Conservation (phyloP, 2,113 vertebrate genomes). For the Neogale vison region DNA sequence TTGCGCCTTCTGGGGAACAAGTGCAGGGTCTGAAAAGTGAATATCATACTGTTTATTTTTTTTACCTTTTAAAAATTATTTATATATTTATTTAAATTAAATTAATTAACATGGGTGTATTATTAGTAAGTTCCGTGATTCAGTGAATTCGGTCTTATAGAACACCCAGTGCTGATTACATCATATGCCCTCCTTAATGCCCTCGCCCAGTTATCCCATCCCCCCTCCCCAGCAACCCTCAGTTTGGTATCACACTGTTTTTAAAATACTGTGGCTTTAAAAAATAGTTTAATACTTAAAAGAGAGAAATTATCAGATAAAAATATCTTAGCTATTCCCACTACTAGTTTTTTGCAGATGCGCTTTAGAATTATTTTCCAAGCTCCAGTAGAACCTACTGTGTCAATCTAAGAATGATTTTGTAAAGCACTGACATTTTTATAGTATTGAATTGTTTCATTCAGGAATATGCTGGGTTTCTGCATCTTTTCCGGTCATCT, state of each 20-base stretch:
- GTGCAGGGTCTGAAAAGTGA: background rate
- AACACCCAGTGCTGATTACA: too few relatives aligned
- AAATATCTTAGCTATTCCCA: constrained; percentile 17
- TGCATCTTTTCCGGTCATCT: background rate
- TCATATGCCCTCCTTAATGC: too few relatives aligned
- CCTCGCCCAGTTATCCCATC: too few relatives aligned
- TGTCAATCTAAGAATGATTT: background rate
- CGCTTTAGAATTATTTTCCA: constrained; percentile 7
- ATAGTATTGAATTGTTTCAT: background rate
- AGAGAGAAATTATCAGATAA: background rate
- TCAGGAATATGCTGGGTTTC: constrained; percentile 17
- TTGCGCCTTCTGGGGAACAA: background rate
- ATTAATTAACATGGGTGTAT: too few relatives aligned
- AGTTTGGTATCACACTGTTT: background rate
- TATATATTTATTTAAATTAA: too few relatives aligned
- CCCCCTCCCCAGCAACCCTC: too few relatives aligned
- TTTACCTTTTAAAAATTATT: too few relatives aligned
- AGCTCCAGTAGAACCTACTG: background rate
- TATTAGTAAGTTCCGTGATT: too few relatives aligned
- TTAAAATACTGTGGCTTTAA: constrained; percentile 38
- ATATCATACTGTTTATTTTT: background rate
- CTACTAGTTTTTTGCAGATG: background rate
- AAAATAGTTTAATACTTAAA: background rate
- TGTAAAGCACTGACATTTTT: background rate
- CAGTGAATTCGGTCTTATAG: too few relatives aligned